phyloP scores from a whole-genome alignment of 2,888 invertebrate species.

The Molorchus minor region DNA sequence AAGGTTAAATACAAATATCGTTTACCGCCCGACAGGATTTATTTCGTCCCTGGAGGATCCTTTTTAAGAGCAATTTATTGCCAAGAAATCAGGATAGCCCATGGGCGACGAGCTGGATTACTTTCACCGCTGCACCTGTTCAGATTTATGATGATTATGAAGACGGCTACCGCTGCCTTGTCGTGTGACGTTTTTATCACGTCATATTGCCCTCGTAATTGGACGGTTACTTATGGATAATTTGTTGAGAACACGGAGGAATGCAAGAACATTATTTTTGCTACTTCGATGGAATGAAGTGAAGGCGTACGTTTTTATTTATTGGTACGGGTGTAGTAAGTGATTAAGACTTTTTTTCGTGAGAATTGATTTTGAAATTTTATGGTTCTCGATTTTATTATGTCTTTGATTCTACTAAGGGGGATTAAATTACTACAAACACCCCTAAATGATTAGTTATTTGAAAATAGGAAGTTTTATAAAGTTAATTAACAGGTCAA shows the following conservation, averaged over 20 bases:
- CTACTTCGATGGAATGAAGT: neutral
- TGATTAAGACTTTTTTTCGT: too few species aligned
- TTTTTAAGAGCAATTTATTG: neutral
- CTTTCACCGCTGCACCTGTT: conserved; percentile 24
- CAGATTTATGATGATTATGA: conserved; percentile 21
- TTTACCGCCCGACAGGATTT: too few species aligned
- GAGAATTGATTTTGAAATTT: too few species aligned
- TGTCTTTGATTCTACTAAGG: too few species aligned
- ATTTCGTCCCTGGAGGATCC: too few species aligned
- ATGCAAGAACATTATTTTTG: conserved; percentile 4
- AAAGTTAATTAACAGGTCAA: too few species aligned
- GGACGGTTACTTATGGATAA: conserved; percentile 29
- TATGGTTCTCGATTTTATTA: too few species aligned
- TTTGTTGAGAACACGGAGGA: conserved; percentile 29
- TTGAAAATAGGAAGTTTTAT: too few species aligned
- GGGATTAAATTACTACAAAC: too few species aligned
- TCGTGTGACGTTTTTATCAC: conserved; percentile 34
- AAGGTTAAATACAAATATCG: too few species aligned
- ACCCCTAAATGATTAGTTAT: too few species aligned
- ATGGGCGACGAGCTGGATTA: neutral
- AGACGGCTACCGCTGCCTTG: conserved; percentile 4
- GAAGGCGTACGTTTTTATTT: conserved; percentile 5
- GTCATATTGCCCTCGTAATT: conserved; percentile 36
- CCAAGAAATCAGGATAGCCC: neutral
- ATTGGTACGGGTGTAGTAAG: neutral